Percentiles rank a stretch among this genome's conserved stretches.
Conservation (phyloP, 2,888 invertebrate species). For the Agelastica alni region DNA sequence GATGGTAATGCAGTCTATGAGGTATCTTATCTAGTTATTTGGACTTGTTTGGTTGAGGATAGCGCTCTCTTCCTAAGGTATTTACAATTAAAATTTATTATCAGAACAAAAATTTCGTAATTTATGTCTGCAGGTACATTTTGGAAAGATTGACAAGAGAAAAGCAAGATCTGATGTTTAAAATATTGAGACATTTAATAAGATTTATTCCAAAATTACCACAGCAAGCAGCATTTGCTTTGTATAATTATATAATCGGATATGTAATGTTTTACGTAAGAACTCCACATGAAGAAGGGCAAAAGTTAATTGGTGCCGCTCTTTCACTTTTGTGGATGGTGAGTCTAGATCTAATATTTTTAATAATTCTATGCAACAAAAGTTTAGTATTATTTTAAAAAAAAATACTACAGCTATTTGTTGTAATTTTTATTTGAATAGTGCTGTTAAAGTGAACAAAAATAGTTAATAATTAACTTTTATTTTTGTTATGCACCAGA, state of each 20-base stretch:
- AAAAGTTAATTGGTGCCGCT: slow-evolving; percentile 92
- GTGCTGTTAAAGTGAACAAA: no score
- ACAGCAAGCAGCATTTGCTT: slow-evolving; percentile 95
- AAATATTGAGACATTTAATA: slow-evolving; percentile 86
- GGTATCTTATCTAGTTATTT: slow-evolving; percentile 95
- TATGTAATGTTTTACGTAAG: slow-evolving; percentile 99
- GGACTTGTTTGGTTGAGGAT: slow-evolving; percentile 89
- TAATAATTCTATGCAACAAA: no score
- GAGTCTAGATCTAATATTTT: no score
- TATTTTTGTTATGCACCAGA: no score
- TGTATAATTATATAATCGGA: slow-evolving; percentile 98
- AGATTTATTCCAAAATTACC: slow-evolving; percentile 91
- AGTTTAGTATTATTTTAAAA: no score
- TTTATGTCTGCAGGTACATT: slow-evolving; percentile 65
- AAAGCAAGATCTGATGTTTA: slow-evolving; percentile 93
- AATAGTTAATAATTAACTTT: no score
- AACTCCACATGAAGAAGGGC: slow-evolving; percentile 93
- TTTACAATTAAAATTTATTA: slow-evolving; percentile 2
- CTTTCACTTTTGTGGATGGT: slow-evolving; percentile 97
- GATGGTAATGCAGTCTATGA: slow-evolving; percentile 97
- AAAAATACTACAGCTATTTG: no score
- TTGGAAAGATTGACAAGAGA: slow-evolving; percentile 93
- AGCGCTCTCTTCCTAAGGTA: slow-evolving; percentile 88
- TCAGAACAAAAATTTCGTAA: no score
- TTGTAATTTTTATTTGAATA: no score